phyloP scores from a whole-genome alignment of 2,797 vertebrate genomes.

The Cuniculus paca region DNA sequence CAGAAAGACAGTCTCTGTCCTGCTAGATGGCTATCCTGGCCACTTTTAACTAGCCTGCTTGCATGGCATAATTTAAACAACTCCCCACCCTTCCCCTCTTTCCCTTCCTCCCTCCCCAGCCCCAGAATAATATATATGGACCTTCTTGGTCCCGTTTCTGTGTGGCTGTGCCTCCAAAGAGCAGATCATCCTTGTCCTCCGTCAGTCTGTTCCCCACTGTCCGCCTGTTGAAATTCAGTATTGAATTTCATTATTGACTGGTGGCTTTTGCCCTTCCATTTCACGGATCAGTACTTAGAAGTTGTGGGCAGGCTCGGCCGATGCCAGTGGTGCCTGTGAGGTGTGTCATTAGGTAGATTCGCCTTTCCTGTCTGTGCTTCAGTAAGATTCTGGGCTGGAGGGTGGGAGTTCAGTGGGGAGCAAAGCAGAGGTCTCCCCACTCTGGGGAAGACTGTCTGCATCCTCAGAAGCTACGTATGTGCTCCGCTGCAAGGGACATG shows the following conservation, averaged over 20 bases:
- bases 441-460: not conserved
- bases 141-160: not conserved
- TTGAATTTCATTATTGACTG: not conserved
- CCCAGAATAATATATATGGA: no score
- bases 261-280: not conserved
- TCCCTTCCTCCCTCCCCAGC: not conserved
- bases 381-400: not conserved
- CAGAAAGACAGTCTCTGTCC: not conserved
- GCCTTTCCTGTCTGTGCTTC: not conserved
- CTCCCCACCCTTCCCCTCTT: not conserved
- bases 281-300: not conserved
- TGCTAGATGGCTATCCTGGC: not conserved
- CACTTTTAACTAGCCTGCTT: not conserved
- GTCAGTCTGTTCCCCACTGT: not conserved
- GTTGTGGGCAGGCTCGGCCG: not conserved
- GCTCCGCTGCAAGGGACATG: not conserved
- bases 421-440: not conserved
- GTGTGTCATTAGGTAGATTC: not conserved
- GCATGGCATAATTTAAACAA: not conserved
- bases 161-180: not conserved
- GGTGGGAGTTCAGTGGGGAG: not conserved
- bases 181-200: not conserved
- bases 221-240: not conserved
- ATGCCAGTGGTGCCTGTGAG: not conserved
- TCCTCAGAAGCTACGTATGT: not conserved